These are phyloP conservation scores for Henricia sp. DNA, from an alignment of 53 echinoderm and acorn worm genomes.

Conservation along the genomic window DNA sequence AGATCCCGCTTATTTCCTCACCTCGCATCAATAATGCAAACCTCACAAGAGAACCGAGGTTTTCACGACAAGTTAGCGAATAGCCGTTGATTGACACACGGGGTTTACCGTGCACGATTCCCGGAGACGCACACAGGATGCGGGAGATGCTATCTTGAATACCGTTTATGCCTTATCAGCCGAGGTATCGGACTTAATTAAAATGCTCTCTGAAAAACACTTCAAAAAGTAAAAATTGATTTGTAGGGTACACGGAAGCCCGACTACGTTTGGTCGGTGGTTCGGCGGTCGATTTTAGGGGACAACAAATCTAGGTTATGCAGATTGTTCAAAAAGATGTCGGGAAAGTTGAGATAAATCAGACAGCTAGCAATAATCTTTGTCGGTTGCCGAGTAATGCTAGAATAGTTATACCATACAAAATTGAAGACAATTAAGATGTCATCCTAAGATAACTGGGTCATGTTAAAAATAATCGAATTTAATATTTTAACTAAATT, in stretches of 20 bases:
- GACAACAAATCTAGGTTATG: too few relatives aligned
- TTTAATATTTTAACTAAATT: too few relatives aligned
- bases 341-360: too few relatives aligned
- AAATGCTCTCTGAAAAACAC: conserved; percentile 35
- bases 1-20: conserved; percentile 30
- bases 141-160: conserved; percentile 34
- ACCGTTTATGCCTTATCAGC: conserved; percentile 25
- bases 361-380: too few relatives aligned
- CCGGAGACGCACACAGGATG: not conserved
- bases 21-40: conserved; percentile 40
- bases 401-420: too few relatives aligned
- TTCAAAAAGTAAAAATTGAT: conserved; percentile 26
- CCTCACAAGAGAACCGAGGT: not conserved
- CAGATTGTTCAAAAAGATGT: too few relatives aligned
- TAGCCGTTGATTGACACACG: conserved; percentile 57
- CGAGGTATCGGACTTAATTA: conserved; percentile 30
- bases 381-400: too few relatives aligned
- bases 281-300: too few relatives aligned
- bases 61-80: conserved; percentile 6
- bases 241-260: not conserved
- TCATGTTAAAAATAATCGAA: too few relatives aligned
- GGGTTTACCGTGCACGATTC: conserved; percentile 4
- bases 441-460: too few relatives aligned
- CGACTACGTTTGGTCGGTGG: not conserved
- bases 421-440: too few relatives aligned